phyloP scores from a whole-genome alignment of 2,888 invertebrate species.

The Drosophila longiperda region DNA sequence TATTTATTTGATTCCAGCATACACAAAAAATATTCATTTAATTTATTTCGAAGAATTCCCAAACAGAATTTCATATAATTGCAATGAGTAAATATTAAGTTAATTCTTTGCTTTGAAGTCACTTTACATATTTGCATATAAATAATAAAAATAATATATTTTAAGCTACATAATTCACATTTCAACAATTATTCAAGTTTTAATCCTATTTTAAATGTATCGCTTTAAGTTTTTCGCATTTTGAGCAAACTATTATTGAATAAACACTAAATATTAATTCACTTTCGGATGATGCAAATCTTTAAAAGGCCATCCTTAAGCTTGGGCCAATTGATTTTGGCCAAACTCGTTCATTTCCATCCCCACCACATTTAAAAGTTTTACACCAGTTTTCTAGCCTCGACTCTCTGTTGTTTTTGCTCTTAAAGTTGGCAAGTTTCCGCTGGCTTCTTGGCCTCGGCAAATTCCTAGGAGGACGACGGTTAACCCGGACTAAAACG shows the following conservation, averaged over 20 bases:
- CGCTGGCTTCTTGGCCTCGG: slow-evolving; percentile 40
- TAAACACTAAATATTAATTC: slow-evolving; percentile 3
- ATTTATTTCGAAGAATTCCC: not conserved
- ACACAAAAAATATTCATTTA: not conserved
- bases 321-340: slow-evolving; percentile 41
- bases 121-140: not conserved
- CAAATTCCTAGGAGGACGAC: slow-evolving; percentile 44
- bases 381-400: slow-evolving; percentile 34
- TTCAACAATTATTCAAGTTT: not conserved
- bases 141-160: not conserved
- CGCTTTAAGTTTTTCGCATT: not conserved
- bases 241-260: slow-evolving; percentile 1
- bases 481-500: slow-evolving; percentile 36
- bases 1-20: not conserved
- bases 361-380: slow-evolving; percentile 36
- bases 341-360: slow-evolving; percentile 18
- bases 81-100: not conserved
- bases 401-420: not conserved
- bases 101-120: not conserved
- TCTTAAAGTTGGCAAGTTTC: slow-evolving; percentile 37
- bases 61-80: not conserved
- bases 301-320: slow-evolving; percentile 20
- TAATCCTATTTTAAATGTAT: not conserved
- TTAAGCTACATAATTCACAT: not conserved
- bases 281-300: slow-evolving; percentile 9